These are phyloP conservation scores for Reticulitermes lucifugus DNA, from an alignment of 2,888 invertebrate genomes.

Conservation along the genomic window DNA sequence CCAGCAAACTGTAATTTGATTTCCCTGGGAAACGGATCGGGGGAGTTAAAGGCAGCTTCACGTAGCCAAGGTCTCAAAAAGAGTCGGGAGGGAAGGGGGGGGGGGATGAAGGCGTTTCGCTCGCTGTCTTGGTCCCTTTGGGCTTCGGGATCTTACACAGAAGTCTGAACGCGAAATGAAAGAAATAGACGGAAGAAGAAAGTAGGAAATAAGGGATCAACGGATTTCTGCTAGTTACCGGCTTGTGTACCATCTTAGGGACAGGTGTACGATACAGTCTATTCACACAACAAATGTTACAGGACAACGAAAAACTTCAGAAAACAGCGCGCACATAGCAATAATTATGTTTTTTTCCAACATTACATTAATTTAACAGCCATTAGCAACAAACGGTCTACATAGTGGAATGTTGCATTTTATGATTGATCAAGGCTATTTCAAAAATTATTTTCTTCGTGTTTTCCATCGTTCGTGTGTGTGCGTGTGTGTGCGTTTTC, in stretches of 20 bases:
- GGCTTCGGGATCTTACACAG: slow-evolving; percentile 32
- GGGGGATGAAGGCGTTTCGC: not conserved
- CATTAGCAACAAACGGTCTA: too few relatives aligned
- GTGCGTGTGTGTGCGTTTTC: too few relatives aligned
- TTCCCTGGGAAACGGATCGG: slow-evolving; percentile 33
- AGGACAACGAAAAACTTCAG: too few relatives aligned
- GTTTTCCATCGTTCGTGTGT: too few relatives aligned
- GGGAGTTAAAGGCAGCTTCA: slow-evolving; percentile 18
- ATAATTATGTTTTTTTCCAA: too few relatives aligned
- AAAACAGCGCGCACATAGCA: too few relatives aligned
- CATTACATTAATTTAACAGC: too few relatives aligned
- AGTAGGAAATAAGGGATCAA: slow-evolving; percentile 44
- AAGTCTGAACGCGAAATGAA: slow-evolving; percentile 32
- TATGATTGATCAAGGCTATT: too few relatives aligned
- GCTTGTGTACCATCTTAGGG: not conserved
- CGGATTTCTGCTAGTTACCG: slow-evolving; percentile 48
- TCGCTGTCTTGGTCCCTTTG: slow-evolving; percentile 24
- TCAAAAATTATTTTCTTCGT: too few relatives aligned
- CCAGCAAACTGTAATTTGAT: slow-evolving; percentile 35
- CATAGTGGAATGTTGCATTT: too few relatives aligned
- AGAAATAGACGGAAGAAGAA: slow-evolving; percentile 38
- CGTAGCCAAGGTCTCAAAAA: slow-evolving; percentile 30
- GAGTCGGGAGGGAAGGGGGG: not conserved
- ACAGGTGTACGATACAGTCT: slow-evolving; percentile 11
- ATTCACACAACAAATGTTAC: not conserved